Evolutionary conservation across 2,113 vertebrate species (phyloP), one percentile per base, ranked within the genome.

Genomic region (Eptesicus fuscus): DNA sequence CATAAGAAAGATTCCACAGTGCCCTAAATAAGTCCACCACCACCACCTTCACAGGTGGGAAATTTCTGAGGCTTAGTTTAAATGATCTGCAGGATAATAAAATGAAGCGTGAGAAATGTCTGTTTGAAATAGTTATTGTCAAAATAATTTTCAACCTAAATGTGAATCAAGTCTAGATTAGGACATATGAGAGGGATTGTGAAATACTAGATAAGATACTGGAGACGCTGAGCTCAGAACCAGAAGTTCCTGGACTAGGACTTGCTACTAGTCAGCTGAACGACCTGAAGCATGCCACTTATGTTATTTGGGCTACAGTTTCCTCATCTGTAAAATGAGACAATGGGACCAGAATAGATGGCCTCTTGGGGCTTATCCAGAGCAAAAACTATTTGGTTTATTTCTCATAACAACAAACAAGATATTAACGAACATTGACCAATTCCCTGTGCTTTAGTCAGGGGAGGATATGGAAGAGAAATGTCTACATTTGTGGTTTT

Each of bases 111-210:
- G 74, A 69, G 53, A 79, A 89, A 73, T 76, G 67, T 7, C 32
- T 82, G 37, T 86, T 47, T 86, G 63, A 83, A 59, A 79, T 79
- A 61, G 32, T 73, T 93, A 42, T 61, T 80, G 51, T 83, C 65
- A 87, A 59, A 90, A 47, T 83, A 83, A 82, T 91, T 91, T 83
- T 90, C 71, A 92, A 32, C 7, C 77, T 42, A 94, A 95, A 76
- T 37, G 23, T 0, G 3, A 70, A 80, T 84, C 30, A 22, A 37
- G 83, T 83, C 35, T 37, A 59, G 56, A 79, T 92, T 69, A 86
- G 53, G n/a, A 22, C 32, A 32, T n/a, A 22, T 61, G 83, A 70
- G 49, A 95, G 35, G 4, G 13, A 35, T 47, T 93, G 44, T 79
- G n/a, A 76, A 80, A 80, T 83, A 5, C 32, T 25, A 70, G 42